Conservation (phyloP, 2,888 invertebrate species). For the Nomada fucata region DNA sequence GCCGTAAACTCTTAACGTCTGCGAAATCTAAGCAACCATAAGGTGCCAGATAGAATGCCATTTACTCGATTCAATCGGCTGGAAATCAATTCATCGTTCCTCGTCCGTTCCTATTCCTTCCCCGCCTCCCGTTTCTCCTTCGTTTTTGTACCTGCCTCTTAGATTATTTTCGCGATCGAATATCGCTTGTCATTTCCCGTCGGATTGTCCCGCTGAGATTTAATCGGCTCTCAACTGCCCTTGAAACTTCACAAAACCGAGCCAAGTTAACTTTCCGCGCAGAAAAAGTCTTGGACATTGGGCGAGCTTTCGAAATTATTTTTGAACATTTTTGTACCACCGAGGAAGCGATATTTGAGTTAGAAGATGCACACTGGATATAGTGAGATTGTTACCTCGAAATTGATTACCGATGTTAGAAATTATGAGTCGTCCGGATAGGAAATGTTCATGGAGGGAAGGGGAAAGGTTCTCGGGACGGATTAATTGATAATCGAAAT, state of each 20-base stretch:
- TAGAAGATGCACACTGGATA: no score
- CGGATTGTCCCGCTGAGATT: slow-evolving; percentile 11
- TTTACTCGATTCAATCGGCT: slow-evolving; percentile 65
- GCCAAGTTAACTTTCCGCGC: no score
- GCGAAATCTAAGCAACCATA: slow-evolving; percentile 76
- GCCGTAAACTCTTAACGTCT: slow-evolving; percentile 76
- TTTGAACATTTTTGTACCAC: no score
- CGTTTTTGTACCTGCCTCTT: slow-evolving; percentile 12
- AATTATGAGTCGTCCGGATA: no score
- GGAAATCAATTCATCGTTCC: slow-evolving; percentile 67
- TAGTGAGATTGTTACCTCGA: no score
- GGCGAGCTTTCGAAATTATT: no score
- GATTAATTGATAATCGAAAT: no score
- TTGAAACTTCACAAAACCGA: not conserved
- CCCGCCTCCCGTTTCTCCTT: not conserved
- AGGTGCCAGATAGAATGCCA: slow-evolving; percentile 66
- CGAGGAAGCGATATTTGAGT: no score
- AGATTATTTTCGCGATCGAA: slow-evolving; percentile 28
- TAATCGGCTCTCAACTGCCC: slow-evolving; percentile 1
- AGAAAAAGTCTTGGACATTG: no score
- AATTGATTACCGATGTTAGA: no score
- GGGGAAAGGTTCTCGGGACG: no score
- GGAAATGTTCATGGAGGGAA: no score
- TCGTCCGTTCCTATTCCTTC: not conserved
- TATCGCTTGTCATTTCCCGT: slow-evolving; percentile 29